Base-by-base conservation (phyloP, 2,888 invertebrate species). In the Thecocarcelia acutangulata region DNA sequence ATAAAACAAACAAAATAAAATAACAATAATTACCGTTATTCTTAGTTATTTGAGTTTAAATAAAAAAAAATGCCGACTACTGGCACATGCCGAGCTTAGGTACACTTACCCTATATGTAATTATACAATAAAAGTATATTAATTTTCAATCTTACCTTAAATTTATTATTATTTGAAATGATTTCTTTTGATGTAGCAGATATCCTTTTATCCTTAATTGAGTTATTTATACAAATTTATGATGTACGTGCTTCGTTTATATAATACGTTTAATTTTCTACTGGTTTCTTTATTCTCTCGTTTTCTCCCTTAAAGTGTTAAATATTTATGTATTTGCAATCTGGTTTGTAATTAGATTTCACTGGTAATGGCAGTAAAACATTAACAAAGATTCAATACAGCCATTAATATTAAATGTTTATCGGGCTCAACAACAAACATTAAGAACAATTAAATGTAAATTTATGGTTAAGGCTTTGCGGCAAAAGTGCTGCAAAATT, bases 201-300 rank as follows among this genome's bases (percentile, higher is more conserved):
- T 68, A 76, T 76, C 69, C 76, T 61, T 61, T 61, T 46, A 69
- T 69, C 69, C 54, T 61, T 69, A 24, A 15, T 24, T n/a, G 11
- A 44, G 24, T 61, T 61, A 54, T 61, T 76, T 63, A 46, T 37
- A 59, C n/a, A 42, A 44, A 50, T 76, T 61, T 33, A 8, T 28
- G 12, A 11, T 58, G 37, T 59, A 59, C 59, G 24, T 40, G 24
- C 37, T 56, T 13, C 17, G 33, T 66, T 21, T 56, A 37, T 11
- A 15, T 54, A 13, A 13, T 48, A 64, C 9, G 33, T 33, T 8
- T 64, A 24, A n/a, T 33, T 42, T 52, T 33, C 4, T 63, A 19
- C 15, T 33, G 28, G 9, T 37, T 73, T 54, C n/a, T 21, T 37
- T 63, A 21, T 54, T 54, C 61, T 19, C 33, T 46, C n/a, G n/a